Base-by-base conservation (phyloP, 2,797 vertebrate species). In the Allobates femoralis region DNA sequence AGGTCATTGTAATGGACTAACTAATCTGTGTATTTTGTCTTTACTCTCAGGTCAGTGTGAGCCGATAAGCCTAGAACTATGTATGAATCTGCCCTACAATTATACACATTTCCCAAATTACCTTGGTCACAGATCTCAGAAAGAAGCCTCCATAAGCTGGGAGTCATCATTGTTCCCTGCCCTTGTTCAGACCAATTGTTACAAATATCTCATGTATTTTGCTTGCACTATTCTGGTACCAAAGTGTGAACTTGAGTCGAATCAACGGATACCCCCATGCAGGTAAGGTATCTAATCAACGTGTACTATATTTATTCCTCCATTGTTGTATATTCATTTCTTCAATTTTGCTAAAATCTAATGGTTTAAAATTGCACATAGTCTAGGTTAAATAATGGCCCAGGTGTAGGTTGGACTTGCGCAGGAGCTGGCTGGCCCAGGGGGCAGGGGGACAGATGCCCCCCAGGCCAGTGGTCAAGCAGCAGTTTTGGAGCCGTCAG, bases 141-240 rank as follows among this genome's bases (percentile, higher is more conserved):
- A 97, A 21, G 97, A 98, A 94, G 96, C 95, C 30, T 97, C 97
- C 0, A 92, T 97, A 89, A 98, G 97, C 92, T 99, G 97, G 98
- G 98, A 98, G 90, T 95, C 96, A 0, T 97, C 97, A 0, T 95
- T 99, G 66, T 99, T 99, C 90, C 97, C 97, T 1, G 97, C 97
- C 0, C 95, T 99, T 89, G 97, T 99, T 87, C 97, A 98, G 90
- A 99, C 98, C 67, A 96, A 97, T 92, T 99, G 98, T 91, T 99
- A 98, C 94, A 97, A 96, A 89, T 98, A 96, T 92, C 96, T 99
- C 89, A 99, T 99, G 97, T 99, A 98, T 93, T 99, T 98, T 89
- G 97, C 97, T 89, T 99, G 98, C 89, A 98, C 97, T 0, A 94
- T 99, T 88, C 94, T 99, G 82, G 97, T 97, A 1, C 98, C 98